Evolutionary conservation across 2,888 invertebrate species (phyloP), one percentile per base, ranked within the genome.

Genomic region (Aphidoletes aphidimyza): DNA sequence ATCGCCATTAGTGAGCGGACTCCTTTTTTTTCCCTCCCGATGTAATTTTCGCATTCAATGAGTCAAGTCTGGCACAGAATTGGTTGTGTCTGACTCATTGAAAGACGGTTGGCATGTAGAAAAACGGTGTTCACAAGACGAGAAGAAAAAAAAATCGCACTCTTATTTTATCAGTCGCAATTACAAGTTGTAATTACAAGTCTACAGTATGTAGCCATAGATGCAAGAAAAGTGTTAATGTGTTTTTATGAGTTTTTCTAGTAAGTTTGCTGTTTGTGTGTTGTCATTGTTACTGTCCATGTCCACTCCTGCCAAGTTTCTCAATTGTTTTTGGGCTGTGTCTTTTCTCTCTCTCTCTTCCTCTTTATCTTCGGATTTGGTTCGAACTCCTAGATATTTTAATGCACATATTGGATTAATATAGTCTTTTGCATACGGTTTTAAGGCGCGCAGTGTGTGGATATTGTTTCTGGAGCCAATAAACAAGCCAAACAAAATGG

Each of bases 151-250:
- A 81, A 37, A 81, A 0, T 14, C 1, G 34, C 69, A 69, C 81
- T 37, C 37, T 81, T 81, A 37, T 81, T 81, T n/a, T 37, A 81
- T 37, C 81, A 81, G 36, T 81, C 37, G 81, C 81, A 81, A 81
- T 81, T 81, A 81, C 81, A 81, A 2, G 37, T 37, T 81, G 81
- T 81, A 81, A 81, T 81, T 81, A 81, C 81, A 81, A 81, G 81
- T 9, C 37, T 37, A 14, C n/a, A 30, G 22, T 37, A 54, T 81
- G 19, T 81, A n/a, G 3, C 5, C 6, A 8, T 34, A 11, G 34
- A 3, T 14, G 19, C 36, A 81, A 81, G 81, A 37, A 81, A 81
- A 81, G 81, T 81, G 81, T 37, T 81, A 81, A 81, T 81, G 81
- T 81, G 81, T 36, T 37, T 81, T 81, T 37, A 81, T 81, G 81